Evolutionary conservation across 2,888 invertebrate species (phyloP).

Genomic region (Loripinus fragilis): DNA sequence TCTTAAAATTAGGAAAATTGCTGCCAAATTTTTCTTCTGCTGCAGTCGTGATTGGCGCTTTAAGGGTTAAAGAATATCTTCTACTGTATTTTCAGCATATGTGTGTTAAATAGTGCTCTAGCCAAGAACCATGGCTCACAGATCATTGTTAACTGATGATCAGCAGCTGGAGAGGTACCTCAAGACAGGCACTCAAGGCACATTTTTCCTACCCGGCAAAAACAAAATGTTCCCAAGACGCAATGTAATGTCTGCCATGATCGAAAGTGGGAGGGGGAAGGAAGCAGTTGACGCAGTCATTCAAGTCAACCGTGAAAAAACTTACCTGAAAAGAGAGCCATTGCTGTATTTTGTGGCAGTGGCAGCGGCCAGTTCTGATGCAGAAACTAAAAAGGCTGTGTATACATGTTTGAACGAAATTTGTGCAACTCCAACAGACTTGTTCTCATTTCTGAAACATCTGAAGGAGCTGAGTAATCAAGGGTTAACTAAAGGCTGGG

Average conservation of each 20-base stretch:
- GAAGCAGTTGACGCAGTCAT: constrained; percentile 59
- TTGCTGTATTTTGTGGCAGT: constrained; percentile 88
- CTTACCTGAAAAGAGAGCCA: constrained; percentile 60
- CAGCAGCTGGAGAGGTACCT: constrained; percentile 51
- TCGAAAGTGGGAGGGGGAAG: constrained; percentile 58
- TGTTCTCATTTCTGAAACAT: constrained; percentile 88
- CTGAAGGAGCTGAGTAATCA: constrained; percentile 83
- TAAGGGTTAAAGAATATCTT: too few species aligned
- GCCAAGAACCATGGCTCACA: constrained; percentile 22
- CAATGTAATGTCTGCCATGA: constrained; percentile 52
- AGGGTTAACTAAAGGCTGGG: constrained; percentile 85
- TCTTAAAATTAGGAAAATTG: too few species aligned
- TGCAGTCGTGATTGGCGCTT: too few species aligned
- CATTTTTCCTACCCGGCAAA: constrained; percentile 55
- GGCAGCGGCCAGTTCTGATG: constrained; percentile 85
- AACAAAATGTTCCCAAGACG: constrained; percentile 49
- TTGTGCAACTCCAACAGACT: constrained; percentile 87
- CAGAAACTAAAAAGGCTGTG: constrained; percentile 85
- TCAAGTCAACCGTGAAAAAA: constrained; percentile 53
- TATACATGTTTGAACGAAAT: constrained; percentile 86
- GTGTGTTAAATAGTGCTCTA: background rate
- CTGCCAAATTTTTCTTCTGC: too few species aligned
- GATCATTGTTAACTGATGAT: constrained; percentile 24
- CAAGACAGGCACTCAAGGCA: constrained; percentile 54
- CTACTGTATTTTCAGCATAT: too few species aligned